phyloP scores from a whole-genome alignment of 2,888 invertebrate species.

The Chrysolina oricalcia region DNA sequence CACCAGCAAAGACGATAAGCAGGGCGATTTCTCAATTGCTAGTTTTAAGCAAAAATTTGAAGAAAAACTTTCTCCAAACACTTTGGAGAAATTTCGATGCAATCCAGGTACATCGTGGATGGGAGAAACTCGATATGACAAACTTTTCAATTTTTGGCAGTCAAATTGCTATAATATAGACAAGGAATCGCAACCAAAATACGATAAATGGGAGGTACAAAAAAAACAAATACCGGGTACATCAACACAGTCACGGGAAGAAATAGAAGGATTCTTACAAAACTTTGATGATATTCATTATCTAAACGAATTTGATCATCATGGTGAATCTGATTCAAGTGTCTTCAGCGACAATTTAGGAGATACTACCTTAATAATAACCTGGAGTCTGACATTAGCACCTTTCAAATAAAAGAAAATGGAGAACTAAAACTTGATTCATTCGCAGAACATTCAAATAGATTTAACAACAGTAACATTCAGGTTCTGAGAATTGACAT shows the following conservation, averaged over 20 bases:
- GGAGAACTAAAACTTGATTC: slow-evolving; percentile 11
- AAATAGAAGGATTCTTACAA: slow-evolving; percentile 9
- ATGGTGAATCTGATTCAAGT: background rate
- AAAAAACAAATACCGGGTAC: background rate
- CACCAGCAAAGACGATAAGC: too few relatives aligned
- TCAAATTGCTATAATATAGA: slow-evolving; percentile 21
- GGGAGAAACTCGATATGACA: background rate
- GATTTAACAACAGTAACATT: slow-evolving; percentile 25
- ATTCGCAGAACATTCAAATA: slow-evolving; percentile 16
- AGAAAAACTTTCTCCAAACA: too few relatives aligned
- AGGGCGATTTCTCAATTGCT: too few relatives aligned
- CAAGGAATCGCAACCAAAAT: slow-evolving; percentile 13
- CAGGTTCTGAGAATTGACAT: slow-evolving; percentile 25
- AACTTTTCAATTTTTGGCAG: slow-evolving; percentile 26
- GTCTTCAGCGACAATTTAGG: background rate
- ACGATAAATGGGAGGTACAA: background rate
- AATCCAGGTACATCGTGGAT: too few relatives aligned
- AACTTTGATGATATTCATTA: slow-evolving; percentile 23
- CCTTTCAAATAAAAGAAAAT: slow-evolving; percentile 15
- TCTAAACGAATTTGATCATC: slow-evolving; percentile 22
- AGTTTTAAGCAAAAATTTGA: too few relatives aligned
- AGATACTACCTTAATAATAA: slow-evolving; percentile 23
- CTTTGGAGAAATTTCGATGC: too few relatives aligned
- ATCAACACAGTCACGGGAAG: background rate
- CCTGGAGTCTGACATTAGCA: slow-evolving; percentile 14